Evolutionary conservation across 30 jellyfish, hydroid and myxozoan species (phyloP).

Genomic region (Nemopilema nomurai): DNA sequence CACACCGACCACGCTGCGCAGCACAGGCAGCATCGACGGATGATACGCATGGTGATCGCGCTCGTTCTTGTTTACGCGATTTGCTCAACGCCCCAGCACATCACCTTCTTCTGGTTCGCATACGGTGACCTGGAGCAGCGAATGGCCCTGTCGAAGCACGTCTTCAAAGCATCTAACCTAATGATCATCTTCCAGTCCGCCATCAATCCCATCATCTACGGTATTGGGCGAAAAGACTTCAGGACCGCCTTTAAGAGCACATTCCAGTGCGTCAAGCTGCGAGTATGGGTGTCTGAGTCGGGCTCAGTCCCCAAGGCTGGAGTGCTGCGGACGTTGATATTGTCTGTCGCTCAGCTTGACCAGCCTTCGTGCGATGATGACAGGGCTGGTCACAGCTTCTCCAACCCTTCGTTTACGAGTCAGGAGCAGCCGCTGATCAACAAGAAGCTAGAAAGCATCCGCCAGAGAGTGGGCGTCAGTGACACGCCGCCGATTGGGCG

Average conservation of each 20-base stretch:
- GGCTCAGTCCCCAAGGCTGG: neutral
- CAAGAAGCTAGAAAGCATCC: neutral
- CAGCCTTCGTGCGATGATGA: neutral
- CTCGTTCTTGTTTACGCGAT: conserved; percentile 83
- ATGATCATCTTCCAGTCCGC: conserved; percentile 87
- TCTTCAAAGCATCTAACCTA: conserved; percentile 67
- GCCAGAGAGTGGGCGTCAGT: neutral
- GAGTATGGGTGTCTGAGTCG: conserved; percentile 7
- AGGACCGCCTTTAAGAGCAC: conserved; percentile 72
- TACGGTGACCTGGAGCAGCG: conserved; percentile 53
- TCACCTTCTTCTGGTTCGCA: conserved; percentile 70
- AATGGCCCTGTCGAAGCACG: conserved; percentile 13
- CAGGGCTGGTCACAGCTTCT: neutral
- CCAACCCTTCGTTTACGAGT: neutral
- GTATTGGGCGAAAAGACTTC: conserved; percentile 87
- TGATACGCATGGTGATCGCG: conserved; percentile 92
- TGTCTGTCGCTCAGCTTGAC: neutral
- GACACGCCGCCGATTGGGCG: conserved; percentile 56
- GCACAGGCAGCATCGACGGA: conserved; percentile 72
- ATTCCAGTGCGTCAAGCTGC: conserved; percentile 24
- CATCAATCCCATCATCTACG: conserved; percentile 91
- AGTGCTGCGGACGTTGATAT: neutral
- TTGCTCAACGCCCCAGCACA: conserved; percentile 95
- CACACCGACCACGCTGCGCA: conserved; percentile 52
- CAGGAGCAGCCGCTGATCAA: conserved; percentile 1